Evolutionary conservation across 1,140 invertebrate genomes (phyloP).

Genomic region (Pseudoatta argentina): DNA sequence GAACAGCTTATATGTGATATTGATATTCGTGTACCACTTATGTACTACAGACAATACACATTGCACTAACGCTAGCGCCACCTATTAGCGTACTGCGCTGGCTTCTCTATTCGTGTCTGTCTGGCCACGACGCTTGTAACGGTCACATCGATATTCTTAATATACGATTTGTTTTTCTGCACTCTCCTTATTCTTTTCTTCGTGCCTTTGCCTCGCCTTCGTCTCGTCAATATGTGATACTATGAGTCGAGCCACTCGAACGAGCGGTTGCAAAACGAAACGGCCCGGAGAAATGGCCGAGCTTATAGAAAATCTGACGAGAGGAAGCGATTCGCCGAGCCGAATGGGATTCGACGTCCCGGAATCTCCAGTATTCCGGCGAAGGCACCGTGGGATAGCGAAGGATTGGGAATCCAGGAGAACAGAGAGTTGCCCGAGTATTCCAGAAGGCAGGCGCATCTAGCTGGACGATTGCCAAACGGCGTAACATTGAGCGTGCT

Average conservation of each 20-base stretch:
- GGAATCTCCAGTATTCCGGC: conserved; percentile 47
- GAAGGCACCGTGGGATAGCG: conserved; percentile 51
- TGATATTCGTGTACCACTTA: too few relatives aligned
- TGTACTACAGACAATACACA: too few relatives aligned
- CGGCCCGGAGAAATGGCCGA: conserved; percentile 75
- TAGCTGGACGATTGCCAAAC: conserved; percentile 81
- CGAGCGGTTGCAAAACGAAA: conserved; percentile 68
- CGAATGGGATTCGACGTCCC: conserved; percentile 72
- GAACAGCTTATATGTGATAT: conserved; percentile 51
- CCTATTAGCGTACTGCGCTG: too few relatives aligned
- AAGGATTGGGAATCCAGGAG: conserved; percentile 34
- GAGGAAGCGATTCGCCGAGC: conserved; percentile 73
- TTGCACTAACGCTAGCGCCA: too few relatives aligned
- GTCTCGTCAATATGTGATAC: conserved; percentile 61
- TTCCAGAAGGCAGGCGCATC: conserved; percentile 71
- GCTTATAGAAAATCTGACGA: conserved; percentile 76
- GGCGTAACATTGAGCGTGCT: conserved; percentile 80
- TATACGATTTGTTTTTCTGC: too few relatives aligned
- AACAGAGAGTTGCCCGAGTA: conserved; percentile 47
- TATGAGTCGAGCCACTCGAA: conserved; percentile 63
- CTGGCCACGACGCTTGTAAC: too few relatives aligned
- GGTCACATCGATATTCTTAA: too few relatives aligned
- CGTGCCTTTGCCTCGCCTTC: too few relatives aligned
- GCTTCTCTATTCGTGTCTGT: too few relatives aligned
- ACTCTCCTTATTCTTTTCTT: too few relatives aligned